Base-by-base conservation (phyloP, 2,113 vertebrate genomes). In the Ictalurus punctatus region DNA sequence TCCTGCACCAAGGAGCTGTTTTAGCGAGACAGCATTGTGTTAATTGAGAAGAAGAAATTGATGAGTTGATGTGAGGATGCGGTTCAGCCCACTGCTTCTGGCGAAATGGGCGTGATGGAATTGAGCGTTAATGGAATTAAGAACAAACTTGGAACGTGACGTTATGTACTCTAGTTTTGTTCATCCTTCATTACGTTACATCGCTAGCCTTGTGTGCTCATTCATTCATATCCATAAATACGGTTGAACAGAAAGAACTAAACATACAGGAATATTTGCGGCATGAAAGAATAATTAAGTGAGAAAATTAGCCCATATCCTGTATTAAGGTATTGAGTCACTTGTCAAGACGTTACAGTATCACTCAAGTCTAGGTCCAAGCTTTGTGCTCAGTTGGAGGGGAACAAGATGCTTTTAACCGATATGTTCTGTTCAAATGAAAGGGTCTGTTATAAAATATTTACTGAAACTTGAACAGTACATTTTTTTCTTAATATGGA, bases 221-320 rank as follows among this genome's bases (percentile, higher is more conserved):
- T 71, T 34, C 30, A 16, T 37, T 94, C 91, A 94, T 93, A 94
- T 95, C 93, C 91, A 94, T 95, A 94, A 94, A 93, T 94, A 93
- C 91, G 91, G 23, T 25, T 82, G 88, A 92, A 95, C 94, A 93
- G 44, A 94, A 92, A 93, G 93, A 90, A 95, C 95, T 94, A 94
- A 94, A 93, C 78, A 80, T 83, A 87, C 89, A 92, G 91, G 91
- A 93, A 93, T 94, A 92, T 94, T 94, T 94, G 93, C 92, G 65
- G 23, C 88, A 94, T 94, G 13, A 85, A 93, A 94, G 23, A 65
- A 65, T 65, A 65, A 27, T 65, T 3, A 65, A 69, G n/a, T 30
- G 67, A 69, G 67, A 69, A 4, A 30, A 12, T 37, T 19, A 54
- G 6, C 27, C 3, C 44, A n/a, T 54, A 54, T n/a, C 6, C 48